Percentiles rank a stretch among this genome's conserved stretches.
Evolutionary conservation across 2,888 invertebrate genomes (phyloP).

Genomic region (Pyralis farinalis): DNA sequence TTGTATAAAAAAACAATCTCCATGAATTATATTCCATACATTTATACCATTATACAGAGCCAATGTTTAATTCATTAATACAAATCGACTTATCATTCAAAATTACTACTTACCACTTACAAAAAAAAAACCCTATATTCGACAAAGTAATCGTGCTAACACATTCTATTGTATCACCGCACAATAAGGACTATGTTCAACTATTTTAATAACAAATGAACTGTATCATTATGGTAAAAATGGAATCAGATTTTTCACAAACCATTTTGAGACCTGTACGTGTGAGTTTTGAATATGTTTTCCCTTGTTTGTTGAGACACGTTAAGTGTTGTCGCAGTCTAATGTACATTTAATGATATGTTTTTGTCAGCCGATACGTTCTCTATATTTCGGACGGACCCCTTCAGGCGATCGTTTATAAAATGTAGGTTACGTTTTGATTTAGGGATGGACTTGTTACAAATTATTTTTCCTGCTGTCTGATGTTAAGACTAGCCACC

Average conservation of each 20-base stretch:
- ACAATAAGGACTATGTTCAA: background rate
- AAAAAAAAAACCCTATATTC: slow-evolving; percentile 9
- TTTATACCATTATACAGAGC: slow-evolving; percentile 9
- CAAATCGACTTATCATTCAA: slow-evolving; percentile 26
- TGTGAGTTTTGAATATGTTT: slow-evolving; percentile 6
- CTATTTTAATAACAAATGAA: background rate
- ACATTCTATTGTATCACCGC: background rate
- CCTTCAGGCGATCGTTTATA: slow-evolving; percentile 21
- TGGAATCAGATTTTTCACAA: background rate
- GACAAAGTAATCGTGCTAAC: background rate
- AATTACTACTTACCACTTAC: slow-evolving; percentile 28
- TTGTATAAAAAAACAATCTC: background rate
- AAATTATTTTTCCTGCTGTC: no score
- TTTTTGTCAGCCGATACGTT: slow-evolving; percentile 18
- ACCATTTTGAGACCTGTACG: background rate
- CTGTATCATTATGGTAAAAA: slow-evolving; percentile 14
- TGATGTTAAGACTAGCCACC: no score
- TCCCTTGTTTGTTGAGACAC: background rate
- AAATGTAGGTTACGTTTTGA: slow-evolving; percentile 14
- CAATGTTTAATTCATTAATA: slow-evolving; percentile 32
- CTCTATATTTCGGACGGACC: slow-evolving; percentile 19
- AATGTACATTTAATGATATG: slow-evolving; percentile 26
- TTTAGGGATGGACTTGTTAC: slow-evolving; percentile 2
- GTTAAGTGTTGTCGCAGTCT: slow-evolving; percentile 14
- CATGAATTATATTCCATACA: background rate